Conservation (phyloP, 2,797 vertebrate genomes). For the Acrossocheilus wenchowensis region DNA sequence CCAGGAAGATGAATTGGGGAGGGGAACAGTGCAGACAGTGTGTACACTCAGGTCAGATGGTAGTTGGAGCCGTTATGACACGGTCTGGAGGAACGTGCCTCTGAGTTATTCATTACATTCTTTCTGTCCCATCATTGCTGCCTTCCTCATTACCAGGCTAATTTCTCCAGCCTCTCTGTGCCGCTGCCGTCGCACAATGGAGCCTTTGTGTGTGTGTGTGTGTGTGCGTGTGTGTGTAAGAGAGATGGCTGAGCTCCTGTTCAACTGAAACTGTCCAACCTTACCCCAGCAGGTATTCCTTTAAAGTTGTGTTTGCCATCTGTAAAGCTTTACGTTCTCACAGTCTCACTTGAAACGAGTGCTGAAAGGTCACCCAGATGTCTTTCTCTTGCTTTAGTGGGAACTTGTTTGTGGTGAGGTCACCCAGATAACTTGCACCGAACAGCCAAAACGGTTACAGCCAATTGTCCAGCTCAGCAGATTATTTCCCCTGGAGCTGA, state of each 20-base stretch:
- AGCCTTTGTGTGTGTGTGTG: slow-evolving; percentile 29
- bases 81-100: slow-evolving; percentile 49
- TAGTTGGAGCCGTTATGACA: slow-evolving; percentile 45
- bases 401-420: slow-evolving; percentile 10
- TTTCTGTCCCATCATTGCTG: slow-evolving; percentile 46
- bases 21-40: slow-evolving; percentile 25
- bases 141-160: slow-evolving; percentile 64
- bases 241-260: slow-evolving; percentile 51
- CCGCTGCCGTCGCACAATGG: slow-evolving; percentile 58
- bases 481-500: slow-evolving; percentile 55
- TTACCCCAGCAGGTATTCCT: slow-evolving; percentile 32
- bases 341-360: neutral
- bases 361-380: slow-evolving; percentile 54
- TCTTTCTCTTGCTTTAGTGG: slow-evolving; percentile 34
- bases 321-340: slow-evolving; percentile 19
- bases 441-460: slow-evolving; percentile 45
- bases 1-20: slow-evolving; percentile 34
- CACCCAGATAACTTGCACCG: slow-evolving; percentile 42
- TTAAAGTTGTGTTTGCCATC: neutral
- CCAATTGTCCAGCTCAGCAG: slow-evolving; percentile 60
- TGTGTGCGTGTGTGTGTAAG: slow-evolving; percentile 35
- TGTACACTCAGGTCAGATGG: slow-evolving; percentile 20
- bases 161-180: slow-evolving; percentile 67
- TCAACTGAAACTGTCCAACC: slow-evolving; percentile 38
- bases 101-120: slow-evolving; percentile 54